Evolutionary conservation across 2,797 vertebrate species (phyloP).

Genomic region (Pachyuromys duprasi): DNA sequence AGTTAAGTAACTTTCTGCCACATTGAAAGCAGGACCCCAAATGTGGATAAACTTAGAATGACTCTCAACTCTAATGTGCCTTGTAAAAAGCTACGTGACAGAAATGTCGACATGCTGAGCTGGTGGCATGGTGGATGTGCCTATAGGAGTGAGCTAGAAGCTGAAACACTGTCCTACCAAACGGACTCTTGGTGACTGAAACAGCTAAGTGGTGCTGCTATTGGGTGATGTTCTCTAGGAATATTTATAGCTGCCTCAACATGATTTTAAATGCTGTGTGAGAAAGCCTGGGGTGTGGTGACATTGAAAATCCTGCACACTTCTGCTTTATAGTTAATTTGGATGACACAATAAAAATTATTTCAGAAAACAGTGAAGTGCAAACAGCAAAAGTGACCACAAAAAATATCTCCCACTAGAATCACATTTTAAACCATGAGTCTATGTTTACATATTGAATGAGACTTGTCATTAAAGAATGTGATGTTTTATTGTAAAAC

Average conservation of each 20-base stretch:
- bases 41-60: constrained; percentile 51
- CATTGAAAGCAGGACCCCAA: constrained; percentile 53
- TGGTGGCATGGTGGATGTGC: neutral
- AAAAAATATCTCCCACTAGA: neutral
- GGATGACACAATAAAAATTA: neutral
- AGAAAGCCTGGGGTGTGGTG: neutral
- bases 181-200: constrained; percentile 14
- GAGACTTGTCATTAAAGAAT: neutral
- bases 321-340: neutral
- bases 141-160: constrained; percentile 10
- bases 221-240: constrained; percentile 1
- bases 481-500: neutral
- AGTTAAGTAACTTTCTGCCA: constrained; percentile 51
- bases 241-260: neutral
- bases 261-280: constrained; percentile 3
- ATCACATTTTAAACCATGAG: neutral
- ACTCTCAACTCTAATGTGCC: neutral
- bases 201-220: neutral
- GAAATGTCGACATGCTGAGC: neutral
- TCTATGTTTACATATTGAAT: neutral
- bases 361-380: neutral
- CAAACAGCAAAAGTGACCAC: neutral
- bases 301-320: neutral
- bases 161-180: neutral
- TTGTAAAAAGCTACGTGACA: constrained; percentile 39